Evolutionary conservation across 1,140 invertebrate genomes (phyloP), one percentile per base, ranked within the genome.

Genomic region (honey bee (Apis mellifera)): DNA sequence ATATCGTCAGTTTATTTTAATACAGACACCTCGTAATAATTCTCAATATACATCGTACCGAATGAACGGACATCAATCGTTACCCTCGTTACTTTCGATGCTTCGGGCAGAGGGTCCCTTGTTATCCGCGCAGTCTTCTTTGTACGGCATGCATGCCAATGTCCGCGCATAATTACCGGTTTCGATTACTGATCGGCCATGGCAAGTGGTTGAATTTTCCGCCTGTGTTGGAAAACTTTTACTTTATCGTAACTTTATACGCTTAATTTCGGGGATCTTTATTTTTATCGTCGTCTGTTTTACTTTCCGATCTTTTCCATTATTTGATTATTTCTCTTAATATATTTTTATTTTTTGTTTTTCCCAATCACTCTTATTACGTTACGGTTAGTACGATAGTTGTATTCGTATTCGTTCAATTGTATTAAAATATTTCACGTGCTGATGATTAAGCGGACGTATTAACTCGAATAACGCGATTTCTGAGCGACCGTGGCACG

Each of bases 1-100:
- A 71, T 11, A 57, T 11, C 26, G 23, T 54, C 66, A 59, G 62
- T 87, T 84, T 84, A 87, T 87, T 86, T 86, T 80, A 87, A 84
- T 70, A 80, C 82, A 55, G 70, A 87, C 85, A 80, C 82, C 71
- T 79, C 82, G 78, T 78, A 87, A 87, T 87, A 87, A 86, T 87
- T 84, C 65, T 78, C 77, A 59, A 84, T 73, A 73, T 73, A 69
- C 60, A 64, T 78, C 72, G 70, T 60, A 75, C 62, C 42, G 50
- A 72, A 68, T 54, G 78, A 86, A 81, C 82, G 82, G 77, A 87
- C 86, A 82, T 87, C 85, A 78, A 87, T 87, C 78, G 68, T 86
- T 73, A 82, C 77, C 78, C 82, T 87, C 85, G 77, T 87, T 87
- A 87, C 77, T 84, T 82, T 81, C 85, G 82, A 78, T 75, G 86